phyloP scores from a whole-genome alignment of 1,140 invertebrate species.

The Drosophila cardini region DNA sequence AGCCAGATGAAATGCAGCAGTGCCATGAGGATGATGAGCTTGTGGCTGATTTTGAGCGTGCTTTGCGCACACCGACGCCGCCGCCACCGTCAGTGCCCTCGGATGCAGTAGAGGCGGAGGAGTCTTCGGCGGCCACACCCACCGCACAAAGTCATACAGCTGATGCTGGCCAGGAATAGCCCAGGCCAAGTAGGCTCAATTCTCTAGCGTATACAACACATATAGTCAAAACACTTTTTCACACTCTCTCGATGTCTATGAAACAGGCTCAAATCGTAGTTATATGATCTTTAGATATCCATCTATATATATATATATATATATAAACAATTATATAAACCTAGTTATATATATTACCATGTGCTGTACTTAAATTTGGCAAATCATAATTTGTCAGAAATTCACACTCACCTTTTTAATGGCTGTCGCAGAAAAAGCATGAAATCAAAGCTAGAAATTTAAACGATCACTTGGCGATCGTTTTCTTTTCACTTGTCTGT shows the following conservation, averaged over 20 bases:
- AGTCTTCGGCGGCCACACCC: conserved; percentile 33
- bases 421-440: conserved; percentile 68
- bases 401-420: conserved; percentile 45
- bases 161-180: conserved; percentile 66
- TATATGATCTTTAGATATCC: conserved; percentile 60
- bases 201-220: conserved; percentile 31
- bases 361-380: conserved; percentile 73
- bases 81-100: neutral
- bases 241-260: conserved; percentile 63
- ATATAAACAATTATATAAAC: conserved; percentile 52
- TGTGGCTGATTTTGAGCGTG: conserved; percentile 85
- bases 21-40: conserved; percentile 86
- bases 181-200: conserved; percentile 45
- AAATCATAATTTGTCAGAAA: conserved; percentile 53
- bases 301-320: conserved; percentile 51
- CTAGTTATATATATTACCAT: conserved; percentile 51
- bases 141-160: conserved; percentile 54
- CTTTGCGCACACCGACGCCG: conserved; percentile 77
- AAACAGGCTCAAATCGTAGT: conserved; percentile 69
- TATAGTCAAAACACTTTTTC: conserved; percentile 46
- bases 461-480: conserved; percentile 69
- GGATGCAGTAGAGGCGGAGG: neutral
- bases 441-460: conserved; percentile 65
- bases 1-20: conserved; percentile 72
- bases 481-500: conserved; percentile 27